phyloP scores from a whole-genome alignment of 2,797 vertebrate species.

The Bradypodion pumilum region DNA sequence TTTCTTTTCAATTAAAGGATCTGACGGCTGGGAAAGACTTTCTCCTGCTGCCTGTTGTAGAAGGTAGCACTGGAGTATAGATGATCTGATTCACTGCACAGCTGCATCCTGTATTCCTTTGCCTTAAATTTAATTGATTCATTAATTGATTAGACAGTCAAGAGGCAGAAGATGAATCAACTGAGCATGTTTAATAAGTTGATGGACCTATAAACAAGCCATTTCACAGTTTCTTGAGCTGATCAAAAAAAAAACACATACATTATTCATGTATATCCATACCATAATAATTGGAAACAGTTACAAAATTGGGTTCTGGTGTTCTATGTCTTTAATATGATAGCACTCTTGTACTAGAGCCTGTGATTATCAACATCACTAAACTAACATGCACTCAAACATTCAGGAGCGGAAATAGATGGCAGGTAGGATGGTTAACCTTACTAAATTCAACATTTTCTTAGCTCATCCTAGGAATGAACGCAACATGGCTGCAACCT shows the following conservation, averaged over 20 bases:
- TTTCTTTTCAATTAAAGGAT: background rate
- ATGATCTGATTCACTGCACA: background rate
- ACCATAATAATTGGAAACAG: background rate
- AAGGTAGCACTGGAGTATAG: background rate
- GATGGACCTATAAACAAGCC: background rate
- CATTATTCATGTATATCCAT: background rate
- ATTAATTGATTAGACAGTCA: background rate
- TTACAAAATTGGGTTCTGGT: constrained; percentile 1
- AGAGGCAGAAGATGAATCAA: background rate
- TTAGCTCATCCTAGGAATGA: background rate
- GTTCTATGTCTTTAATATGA: background rate
- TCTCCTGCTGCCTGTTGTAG: background rate
- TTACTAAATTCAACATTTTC: constrained; percentile 21
- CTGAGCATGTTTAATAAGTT: background rate
- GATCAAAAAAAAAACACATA: background rate
- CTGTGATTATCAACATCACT: background rate
- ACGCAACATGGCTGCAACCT: constrained; percentile 15
- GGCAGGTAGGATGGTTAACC: background rate
- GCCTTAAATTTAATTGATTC: background rate
- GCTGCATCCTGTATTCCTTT: background rate
- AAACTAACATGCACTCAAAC: background rate
- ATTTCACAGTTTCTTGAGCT: background rate
- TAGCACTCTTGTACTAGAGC: background rate
- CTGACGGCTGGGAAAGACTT: background rate
- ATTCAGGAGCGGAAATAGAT: background rate